Evolutionary conservation across 35 echinoderm and acorn worm species (phyloP).

Genomic region (Acanthaster planci): DNA sequence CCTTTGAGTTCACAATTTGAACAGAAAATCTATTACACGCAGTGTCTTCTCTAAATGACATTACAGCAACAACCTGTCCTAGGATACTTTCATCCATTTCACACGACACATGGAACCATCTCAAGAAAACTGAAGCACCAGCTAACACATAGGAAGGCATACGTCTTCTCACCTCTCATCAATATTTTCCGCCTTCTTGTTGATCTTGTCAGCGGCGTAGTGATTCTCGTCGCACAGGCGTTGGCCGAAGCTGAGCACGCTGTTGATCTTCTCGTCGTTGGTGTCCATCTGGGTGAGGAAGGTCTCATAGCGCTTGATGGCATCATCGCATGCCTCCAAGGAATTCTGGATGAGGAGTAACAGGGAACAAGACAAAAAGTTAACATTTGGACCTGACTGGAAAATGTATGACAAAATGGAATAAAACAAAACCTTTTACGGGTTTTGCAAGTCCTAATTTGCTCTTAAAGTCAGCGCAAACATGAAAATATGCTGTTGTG

Average conservation of each 20-base stretch:
- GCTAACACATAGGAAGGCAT: no score
- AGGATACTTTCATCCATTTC: no score
- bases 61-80: no score
- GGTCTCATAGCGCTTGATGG: slow-evolving; percentile 96
- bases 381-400: neutral
- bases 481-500: no score
- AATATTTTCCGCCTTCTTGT: slow-evolving; percentile 97
- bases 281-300: slow-evolving; percentile 92
- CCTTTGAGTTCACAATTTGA: no score
- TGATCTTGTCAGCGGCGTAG: slow-evolving; percentile 98
- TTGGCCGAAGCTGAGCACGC: slow-evolving; percentile 75
- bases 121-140: no score
- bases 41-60: no score
- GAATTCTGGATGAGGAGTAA: slow-evolving; percentile 43
- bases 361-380: neutral
- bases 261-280: slow-evolving; percentile 99
- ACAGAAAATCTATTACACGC: no score
- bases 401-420: neutral
- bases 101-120: no score
- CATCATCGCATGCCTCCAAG: slow-evolving; percentile 92
- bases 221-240: slow-evolving; percentile 96
- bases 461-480: no score
- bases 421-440: no score
- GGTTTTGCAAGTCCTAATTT: no score
- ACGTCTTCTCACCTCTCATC: slow-evolving; percentile 81